These are phyloP conservation scores for Charaxes varanes DNA, from an alignment of 1,140 invertebrate species.

Conservation along the genomic window DNA sequence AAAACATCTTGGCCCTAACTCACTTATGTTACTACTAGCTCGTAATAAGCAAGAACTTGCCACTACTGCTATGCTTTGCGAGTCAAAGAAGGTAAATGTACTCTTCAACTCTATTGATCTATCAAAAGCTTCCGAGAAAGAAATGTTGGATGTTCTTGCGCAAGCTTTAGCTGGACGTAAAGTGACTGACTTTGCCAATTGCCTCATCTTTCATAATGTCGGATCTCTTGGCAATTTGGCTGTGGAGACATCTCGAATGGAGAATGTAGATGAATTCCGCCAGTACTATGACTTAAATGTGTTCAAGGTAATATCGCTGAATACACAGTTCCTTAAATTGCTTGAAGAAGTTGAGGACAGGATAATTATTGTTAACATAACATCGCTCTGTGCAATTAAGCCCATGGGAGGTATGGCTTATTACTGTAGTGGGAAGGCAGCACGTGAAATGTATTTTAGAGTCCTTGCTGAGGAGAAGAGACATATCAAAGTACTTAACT, in stretches of 20 bases:
- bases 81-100: slow-evolving; percentile 72
- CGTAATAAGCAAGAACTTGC: slow-evolving; percentile 79
- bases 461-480: slow-evolving; percentile 89
- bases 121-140: slow-evolving; percentile 58
- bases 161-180: slow-evolving; percentile 51
- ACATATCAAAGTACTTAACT: slow-evolving; percentile 87
- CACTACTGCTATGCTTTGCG: slow-evolving; percentile 76
- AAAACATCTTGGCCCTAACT: slow-evolving; percentile 76
- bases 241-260: slow-evolving; percentile 76
- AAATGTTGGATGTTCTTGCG: slow-evolving; percentile 70
- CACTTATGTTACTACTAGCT: slow-evolving; percentile 85
- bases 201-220: slow-evolving; percentile 92
- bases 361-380: slow-evolving; percentile 87
- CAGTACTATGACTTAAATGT: slow-evolving; percentile 88
- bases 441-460: slow-evolving; percentile 93
- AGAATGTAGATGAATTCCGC: slow-evolving; percentile 76
- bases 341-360: slow-evolving; percentile 73
- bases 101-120: slow-evolving; percentile 77
- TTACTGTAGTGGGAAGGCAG: slow-evolving; percentile 92
- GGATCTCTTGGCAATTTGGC: slow-evolving; percentile 87
- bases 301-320: slow-evolving; percentile 84
- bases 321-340: slow-evolving; percentile 84
- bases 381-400: slow-evolving; percentile 86
- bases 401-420: slow-evolving; percentile 85
- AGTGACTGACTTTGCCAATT: slow-evolving; percentile 76